Percentiles rank a stretch among this genome's conserved stretches.
Conservation (phyloP, 2,113 vertebrate species). For the Etheostoma cragini region DNA sequence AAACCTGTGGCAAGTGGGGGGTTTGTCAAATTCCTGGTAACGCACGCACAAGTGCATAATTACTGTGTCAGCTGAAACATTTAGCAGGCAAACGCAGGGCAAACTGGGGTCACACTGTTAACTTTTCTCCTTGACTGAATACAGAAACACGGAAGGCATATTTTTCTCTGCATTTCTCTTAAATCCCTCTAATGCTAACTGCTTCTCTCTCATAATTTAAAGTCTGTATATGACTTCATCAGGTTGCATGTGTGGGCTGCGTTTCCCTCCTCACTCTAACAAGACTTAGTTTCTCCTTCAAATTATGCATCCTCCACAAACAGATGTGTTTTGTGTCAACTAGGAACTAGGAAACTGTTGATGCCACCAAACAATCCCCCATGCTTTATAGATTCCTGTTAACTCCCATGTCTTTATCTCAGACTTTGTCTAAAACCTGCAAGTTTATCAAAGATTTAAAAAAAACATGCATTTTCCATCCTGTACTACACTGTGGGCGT, state of each 20-base stretch:
- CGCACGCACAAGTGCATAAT: conserved; percentile 54
- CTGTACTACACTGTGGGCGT: conserved; percentile 10
- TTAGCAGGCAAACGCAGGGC: conserved; percentile 50
- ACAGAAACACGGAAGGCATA: neutral
- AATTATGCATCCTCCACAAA: conserved; percentile 13
- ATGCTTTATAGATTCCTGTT: conserved; percentile 10
- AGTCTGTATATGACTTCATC: conserved; percentile 7
- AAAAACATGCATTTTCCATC: conserved; percentile 34
- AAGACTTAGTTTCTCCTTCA: conserved; percentile 7
- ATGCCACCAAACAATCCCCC: conserved; percentile 5
- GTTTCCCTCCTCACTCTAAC: neutral
- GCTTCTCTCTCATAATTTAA: conserved; percentile 3
- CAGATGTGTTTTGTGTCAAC: conserved; percentile 14
- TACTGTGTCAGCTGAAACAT: conserved; percentile 65
- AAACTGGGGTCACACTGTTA: conserved; percentile 21
- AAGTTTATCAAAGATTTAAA: conserved; percentile 7
- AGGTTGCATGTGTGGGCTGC: conserved; percentile 4
- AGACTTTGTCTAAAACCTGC: conserved; percentile 1
- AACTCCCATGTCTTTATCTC: neutral
- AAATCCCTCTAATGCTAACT: neutral
- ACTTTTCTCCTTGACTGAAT: conserved; percentile 18
- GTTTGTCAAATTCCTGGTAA: conserved; percentile 56
- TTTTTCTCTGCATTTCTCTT: conserved; percentile 19
- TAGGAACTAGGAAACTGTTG: conserved; percentile 22
- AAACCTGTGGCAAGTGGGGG: conserved; percentile 39